Percentiles rank a stretch among this genome's conserved stretches.
phyloP scores from a whole-genome alignment of 92 coral and sea anemone genomes.

The Phymanthus crucifer region DNA sequence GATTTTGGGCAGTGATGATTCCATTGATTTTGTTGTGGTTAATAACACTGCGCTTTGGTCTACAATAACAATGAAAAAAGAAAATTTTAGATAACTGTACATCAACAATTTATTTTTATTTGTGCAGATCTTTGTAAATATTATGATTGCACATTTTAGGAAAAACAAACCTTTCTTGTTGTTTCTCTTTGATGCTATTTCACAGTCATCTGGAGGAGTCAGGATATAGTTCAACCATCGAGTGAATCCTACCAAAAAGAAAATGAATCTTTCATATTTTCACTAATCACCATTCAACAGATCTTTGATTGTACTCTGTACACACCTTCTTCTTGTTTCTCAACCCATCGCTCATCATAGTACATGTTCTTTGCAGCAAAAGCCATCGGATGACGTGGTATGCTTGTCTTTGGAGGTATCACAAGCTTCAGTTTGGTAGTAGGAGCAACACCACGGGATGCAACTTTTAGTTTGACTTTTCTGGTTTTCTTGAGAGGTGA shows the following conservation, averaged over 20 bases:
- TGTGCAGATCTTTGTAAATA: not conserved
- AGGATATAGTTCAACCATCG: slow-evolving; percentile 91
- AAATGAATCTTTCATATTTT: not conserved
- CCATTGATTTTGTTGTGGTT: slow-evolving; percentile 47
- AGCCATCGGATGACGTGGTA: slow-evolving; percentile 97
- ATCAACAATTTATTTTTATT: no score
- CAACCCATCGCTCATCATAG: slow-evolving; percentile 98
- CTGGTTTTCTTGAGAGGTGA: slow-evolving; percentile 35
- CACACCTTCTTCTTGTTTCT: slow-evolving; percentile 89
- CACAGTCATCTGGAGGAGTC: slow-evolving; percentile 94
- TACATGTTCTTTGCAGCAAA: slow-evolving; percentile 98
- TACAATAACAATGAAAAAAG: not conserved
- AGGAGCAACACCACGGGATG: slow-evolving; percentile 90
- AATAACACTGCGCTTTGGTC: slow-evolving; percentile 23
- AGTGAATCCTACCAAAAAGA: slow-evolving; percentile 68
- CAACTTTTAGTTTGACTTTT: slow-evolving; percentile 74
- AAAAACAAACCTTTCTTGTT: slow-evolving; percentile 10
- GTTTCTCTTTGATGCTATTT: slow-evolving; percentile 12
- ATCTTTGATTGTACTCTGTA: no score
- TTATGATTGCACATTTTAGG: no score
- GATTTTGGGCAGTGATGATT: slow-evolving; percentile 76
- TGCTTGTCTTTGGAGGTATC: slow-evolving; percentile 73
- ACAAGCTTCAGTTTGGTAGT: slow-evolving; percentile 76
- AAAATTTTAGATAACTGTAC: not conserved
- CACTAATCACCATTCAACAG: not conserved